These are phyloP conservation scores for Lynx canadensis DNA, from an alignment of 2,113 vertebrate species.

Conservation along the genomic window DNA sequence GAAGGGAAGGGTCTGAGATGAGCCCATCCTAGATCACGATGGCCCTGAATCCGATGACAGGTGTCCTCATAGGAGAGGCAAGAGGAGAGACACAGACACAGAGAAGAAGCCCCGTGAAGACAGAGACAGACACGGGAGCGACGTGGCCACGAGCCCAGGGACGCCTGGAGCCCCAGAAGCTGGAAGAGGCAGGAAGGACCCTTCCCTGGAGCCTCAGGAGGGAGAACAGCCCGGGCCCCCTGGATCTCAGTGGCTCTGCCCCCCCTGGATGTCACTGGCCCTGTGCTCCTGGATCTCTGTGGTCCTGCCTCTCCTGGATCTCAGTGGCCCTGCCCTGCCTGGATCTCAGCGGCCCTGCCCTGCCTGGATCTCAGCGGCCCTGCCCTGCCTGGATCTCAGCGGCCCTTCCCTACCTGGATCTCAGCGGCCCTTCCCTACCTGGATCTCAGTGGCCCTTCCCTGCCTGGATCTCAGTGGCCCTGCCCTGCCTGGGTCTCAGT, in stretches of 20 bases:
- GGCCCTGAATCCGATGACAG: neutral
- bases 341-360: too few relatives aligned
- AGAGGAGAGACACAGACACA: neutral
- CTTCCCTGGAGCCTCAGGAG: neutral
- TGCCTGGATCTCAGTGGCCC: too few relatives aligned
- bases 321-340: rapidly evolving
- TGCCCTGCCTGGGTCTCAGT: rapidly evolving
- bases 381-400: rapidly evolving
- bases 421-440: rapidly evolving
- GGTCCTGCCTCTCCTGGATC: too few relatives aligned
- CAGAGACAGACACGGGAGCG: neutral
- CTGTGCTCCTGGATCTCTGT: neutral
- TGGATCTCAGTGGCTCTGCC: too few relatives aligned
- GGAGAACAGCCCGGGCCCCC: neutral
- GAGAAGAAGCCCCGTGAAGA: neutral
- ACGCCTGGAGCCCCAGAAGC: neutral
- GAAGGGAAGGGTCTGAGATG: neutral
- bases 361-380: too few relatives aligned
- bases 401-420: neutral
- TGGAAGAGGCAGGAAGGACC: neutral
- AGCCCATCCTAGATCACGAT: neutral
- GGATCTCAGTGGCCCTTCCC: neutral
- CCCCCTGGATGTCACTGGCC: rapidly evolving
- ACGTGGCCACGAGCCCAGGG: rapidly evolving
- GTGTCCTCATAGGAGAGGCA: neutral